These are phyloP conservation scores for Sminthurides aquaticus DNA, from an alignment of 2,888 invertebrate species.

Conservation along the genomic window DNA sequence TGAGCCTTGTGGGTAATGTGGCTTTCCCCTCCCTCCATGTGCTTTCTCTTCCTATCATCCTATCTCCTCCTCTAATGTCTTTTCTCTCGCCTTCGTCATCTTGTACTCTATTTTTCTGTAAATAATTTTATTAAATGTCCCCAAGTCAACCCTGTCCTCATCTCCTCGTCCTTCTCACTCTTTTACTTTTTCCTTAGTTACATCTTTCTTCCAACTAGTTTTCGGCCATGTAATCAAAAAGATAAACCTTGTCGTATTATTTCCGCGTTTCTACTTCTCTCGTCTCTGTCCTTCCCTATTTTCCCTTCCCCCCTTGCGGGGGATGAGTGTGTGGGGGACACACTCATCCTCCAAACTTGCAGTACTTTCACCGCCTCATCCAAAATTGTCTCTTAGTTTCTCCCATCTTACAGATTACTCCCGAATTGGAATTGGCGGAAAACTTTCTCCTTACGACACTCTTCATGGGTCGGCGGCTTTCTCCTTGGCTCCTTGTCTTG, in stretches of 20 bases:
- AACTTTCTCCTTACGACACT: too few relatives aligned
- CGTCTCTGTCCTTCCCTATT: too few relatives aligned
- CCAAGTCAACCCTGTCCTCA: background rate
- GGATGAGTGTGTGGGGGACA: too few relatives aligned
- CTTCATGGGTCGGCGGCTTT: too few relatives aligned
- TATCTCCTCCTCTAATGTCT: background rate
- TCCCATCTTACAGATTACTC: too few relatives aligned
- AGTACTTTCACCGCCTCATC: too few relatives aligned
- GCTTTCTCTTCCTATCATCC: background rate
- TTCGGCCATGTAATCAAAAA: background rate
- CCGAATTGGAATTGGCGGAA: too few relatives aligned
- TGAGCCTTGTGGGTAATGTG: background rate
- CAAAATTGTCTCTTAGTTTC: too few relatives aligned
- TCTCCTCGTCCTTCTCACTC: background rate
- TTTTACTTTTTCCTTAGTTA: too few relatives aligned
- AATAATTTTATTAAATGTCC: conserved; percentile 8
- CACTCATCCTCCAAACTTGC: too few relatives aligned
- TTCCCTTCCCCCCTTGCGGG: too few relatives aligned
- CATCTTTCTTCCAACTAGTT: background rate
- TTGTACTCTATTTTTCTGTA: background rate
- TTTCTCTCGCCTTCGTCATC: background rate
- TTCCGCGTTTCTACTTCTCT: background rate
- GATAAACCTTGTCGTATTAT: background rate
- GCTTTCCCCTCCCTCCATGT: background rate
- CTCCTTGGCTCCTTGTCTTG: too few relatives aligned